phyloP scores from a whole-genome alignment of 2,888 invertebrate species.

The Plebejus argus region DNA sequence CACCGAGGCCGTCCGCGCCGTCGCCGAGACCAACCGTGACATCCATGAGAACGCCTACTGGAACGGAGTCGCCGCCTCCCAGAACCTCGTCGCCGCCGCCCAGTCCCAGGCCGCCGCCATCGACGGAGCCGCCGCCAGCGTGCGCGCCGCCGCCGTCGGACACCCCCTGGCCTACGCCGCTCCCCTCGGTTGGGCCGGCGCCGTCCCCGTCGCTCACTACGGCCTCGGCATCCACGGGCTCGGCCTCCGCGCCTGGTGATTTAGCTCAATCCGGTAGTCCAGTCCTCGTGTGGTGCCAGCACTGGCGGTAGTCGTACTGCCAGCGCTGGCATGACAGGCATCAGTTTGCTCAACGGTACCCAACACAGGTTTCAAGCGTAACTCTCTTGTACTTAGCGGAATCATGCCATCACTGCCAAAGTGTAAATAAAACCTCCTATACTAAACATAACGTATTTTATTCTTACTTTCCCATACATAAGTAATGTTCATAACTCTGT shows the following conservation, averaged over 20 bases:
- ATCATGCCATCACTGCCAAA: constrained; percentile 79
- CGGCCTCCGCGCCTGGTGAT: constrained; percentile 63
- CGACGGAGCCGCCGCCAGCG: constrained; percentile 58
- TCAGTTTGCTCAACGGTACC: constrained; percentile 58
- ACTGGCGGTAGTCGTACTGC: constrained; percentile 33
- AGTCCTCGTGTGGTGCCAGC: constrained; percentile 35
- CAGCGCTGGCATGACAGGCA: constrained; percentile 37
- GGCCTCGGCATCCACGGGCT: constrained; percentile 50
- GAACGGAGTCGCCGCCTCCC: constrained; percentile 66
- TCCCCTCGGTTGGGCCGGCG: constrained; percentile 40
- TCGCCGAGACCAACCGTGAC: constrained; percentile 65
- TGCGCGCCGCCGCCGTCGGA: constrained; percentile 49
- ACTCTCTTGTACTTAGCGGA: constrained; percentile 76
- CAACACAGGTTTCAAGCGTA: constrained; percentile 72
- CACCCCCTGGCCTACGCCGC: constrained; percentile 46
- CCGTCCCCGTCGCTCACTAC: constrained; percentile 39
- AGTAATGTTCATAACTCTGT: background rate
- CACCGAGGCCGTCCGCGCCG: constrained; percentile 65
- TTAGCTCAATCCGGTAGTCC: constrained; percentile 23
- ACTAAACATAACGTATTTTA: constrained; percentile 43
- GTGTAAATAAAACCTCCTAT: constrained; percentile 75
- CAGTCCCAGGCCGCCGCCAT: constrained; percentile 71
- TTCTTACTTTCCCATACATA: background rate
- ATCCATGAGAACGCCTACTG: constrained; percentile 73
- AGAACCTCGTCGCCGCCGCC: constrained; percentile 70